phyloP scores from a whole-genome alignment of 2,888 invertebrate species.

The Opisthograptis luteolata region DNA sequence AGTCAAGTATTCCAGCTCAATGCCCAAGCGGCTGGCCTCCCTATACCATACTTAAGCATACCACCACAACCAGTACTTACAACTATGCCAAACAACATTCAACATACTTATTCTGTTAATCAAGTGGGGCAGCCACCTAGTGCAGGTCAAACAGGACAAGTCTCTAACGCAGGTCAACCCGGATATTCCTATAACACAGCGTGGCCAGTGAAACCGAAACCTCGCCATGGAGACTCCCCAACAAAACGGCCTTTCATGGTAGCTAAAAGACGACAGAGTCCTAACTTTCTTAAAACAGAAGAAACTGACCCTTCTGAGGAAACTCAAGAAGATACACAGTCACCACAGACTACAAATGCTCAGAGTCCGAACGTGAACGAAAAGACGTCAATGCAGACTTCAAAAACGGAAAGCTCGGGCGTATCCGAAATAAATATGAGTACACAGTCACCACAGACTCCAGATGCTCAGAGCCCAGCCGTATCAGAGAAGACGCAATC shows the following conservation, averaged over 20 bases:
- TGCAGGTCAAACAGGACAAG: background rate
- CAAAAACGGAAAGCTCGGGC: background rate
- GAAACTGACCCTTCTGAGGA: background rate
- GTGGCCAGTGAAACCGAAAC: background rate
- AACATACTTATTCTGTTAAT: background rate
- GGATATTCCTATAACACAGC: conserved; percentile 3
- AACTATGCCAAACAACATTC: background rate
- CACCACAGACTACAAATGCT: background rate
- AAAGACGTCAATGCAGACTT: too few species aligned
- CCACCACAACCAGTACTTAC: background rate
- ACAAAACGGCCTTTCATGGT: conserved; percentile 3
- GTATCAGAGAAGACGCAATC: background rate
- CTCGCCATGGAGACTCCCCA: background rate
- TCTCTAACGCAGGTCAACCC: conserved; percentile 2
- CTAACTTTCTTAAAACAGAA: background rate
- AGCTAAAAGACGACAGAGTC: conserved; percentile 13
- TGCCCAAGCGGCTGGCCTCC: background rate
- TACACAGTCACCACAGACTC: background rate
- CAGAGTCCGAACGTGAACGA: too few species aligned
- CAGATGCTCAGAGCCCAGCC: background rate
- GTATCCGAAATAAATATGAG: background rate
- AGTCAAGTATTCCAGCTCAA: background rate
- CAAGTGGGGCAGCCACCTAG: background rate
- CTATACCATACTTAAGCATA: background rate
- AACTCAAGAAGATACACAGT: background rate